These are phyloP conservation scores for Linurgus olivaceus DNA, from an alignment of 2,797 vertebrate genomes.

Conservation along the genomic window DNA sequence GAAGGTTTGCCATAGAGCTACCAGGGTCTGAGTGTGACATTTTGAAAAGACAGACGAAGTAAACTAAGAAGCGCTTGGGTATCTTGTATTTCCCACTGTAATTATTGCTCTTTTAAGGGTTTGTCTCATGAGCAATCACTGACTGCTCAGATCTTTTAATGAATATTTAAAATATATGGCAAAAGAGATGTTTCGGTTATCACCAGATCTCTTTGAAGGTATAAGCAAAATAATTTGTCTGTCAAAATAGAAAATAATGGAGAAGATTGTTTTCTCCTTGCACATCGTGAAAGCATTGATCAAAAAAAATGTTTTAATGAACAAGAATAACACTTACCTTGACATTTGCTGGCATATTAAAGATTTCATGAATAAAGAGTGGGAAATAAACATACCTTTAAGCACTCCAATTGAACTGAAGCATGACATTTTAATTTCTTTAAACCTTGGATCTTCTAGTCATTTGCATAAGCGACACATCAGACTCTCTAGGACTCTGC, in stretches of 20 bases:
- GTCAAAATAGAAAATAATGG: conserved; percentile 36
- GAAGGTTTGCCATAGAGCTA: background rate
- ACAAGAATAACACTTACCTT: conserved; percentile 65
- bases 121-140: background rate
- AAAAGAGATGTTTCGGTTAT: background rate
- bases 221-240: conserved; percentile 25
- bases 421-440: conserved; percentile 53
- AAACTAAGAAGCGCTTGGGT: background rate
- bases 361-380: conserved; percentile 30
- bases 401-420: conserved; percentile 35
- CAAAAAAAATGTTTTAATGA: conserved; percentile 49
- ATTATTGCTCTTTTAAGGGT: background rate
- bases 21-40: background rate
- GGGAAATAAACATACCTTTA: conserved; percentile 52
- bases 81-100: background rate
- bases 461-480: conserved; percentile 10
- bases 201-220: conserved; percentile 1
- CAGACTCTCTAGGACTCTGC: background rate
- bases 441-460: conserved; percentile 20
- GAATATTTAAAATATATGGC: background rate
- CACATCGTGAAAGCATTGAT: conserved; percentile 40
- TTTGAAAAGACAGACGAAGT: background rate
- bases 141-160: background rate
- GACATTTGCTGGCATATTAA: conserved; percentile 30
- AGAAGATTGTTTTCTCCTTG: conserved; percentile 22